Base-by-base conservation (phyloP, 2,113 vertebrate genomes). In the Psittacula cyanocephala region DNA sequence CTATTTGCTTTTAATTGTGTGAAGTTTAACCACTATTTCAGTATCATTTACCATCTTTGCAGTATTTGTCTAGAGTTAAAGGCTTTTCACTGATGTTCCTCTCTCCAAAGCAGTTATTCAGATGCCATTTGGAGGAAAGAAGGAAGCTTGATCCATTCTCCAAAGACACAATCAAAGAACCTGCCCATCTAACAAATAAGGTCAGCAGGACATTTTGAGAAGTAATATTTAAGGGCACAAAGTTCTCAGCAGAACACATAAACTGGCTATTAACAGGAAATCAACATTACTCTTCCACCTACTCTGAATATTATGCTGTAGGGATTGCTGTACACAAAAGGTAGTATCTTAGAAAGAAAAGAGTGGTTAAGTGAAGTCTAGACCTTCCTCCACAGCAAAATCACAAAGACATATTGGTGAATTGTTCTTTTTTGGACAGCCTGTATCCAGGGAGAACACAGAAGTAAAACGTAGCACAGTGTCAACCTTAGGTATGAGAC, bases 391-490 rank as follows among this genome's bases (percentile, higher is more conserved):
- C 37, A 46, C n/a, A 83, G 31, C 33, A 47, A 60, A 74, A 59
- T 9, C 19, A 5, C 0, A 0, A 57, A 85, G 33, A 11, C 4
- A 2, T 24, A 52, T 2, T 24, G 43, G 27, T 47, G 31, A 82
- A 39, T 24, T 19, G 29, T 8, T 82, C 10, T 57, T 72, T 23
- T 23, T 59, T 27, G 33, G 22, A 49, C 29, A 86, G 37, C n/a
- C 46, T 16, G 4, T 7, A 46, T 2, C 49, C 8, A 33, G 8
- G 14, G 17, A 59, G 29, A 91, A 25, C 17, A 53, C 0, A 28
- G 3, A 23, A 81, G 35, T 16, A n/a, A 68, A 71, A 47, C 0
- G 4, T 2, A 83, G 37, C 33, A 63, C 13, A 81, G 65, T 5
- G 10, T 0, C 24, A 28, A 49, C 46, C 17, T 75, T 23, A 6